These are phyloP conservation scores for Meloidogyne hapla DNA, from an alignment of 1,140 invertebrate species.

Conservation along the genomic window DNA sequence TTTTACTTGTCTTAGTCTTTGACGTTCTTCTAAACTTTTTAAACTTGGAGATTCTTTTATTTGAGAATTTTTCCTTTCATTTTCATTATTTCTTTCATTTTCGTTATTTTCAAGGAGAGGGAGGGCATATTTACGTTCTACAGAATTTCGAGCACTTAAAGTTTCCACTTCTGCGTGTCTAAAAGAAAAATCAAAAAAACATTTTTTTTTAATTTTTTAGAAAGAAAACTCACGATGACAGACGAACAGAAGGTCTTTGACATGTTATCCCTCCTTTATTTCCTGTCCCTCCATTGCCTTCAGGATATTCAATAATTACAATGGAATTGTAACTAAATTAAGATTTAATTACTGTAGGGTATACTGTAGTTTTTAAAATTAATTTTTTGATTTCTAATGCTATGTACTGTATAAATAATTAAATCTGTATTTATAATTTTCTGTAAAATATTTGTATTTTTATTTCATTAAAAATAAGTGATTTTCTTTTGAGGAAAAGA, in stretches of 20 bases:
- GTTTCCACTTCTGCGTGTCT: conserved; percentile 19
- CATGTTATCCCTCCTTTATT: neutral
- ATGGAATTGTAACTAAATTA: conserved; percentile 45
- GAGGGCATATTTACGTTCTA: conserved; percentile 4
- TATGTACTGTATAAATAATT: no score
- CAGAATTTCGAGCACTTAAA: conserved; percentile 26
- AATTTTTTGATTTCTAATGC: no score
- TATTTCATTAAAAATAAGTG: no score
- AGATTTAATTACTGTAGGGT: no score
- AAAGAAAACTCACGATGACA: conserved; percentile 46
- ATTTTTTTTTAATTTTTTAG: neutral
- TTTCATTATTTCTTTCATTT: neutral
- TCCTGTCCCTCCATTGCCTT: conserved; percentile 32
- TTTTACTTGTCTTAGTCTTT: neutral
- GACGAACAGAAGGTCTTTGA: conserved; percentile 51
- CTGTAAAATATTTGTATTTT: no score
- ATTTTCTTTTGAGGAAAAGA: no score
- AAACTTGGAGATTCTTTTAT: neutral
- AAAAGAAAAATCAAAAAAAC: neutral
- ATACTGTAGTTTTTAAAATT: no score
- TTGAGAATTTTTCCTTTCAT: neutral
- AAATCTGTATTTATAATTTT: no score
- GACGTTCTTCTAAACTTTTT: neutral
- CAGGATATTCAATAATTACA: conserved; percentile 52
- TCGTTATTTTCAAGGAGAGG: neutral